Evolutionary conservation across 2,888 invertebrate species (phyloP), one percentile per base, ranked within the genome.

Genomic region (Rhimphoctona megacephalus): DNA sequence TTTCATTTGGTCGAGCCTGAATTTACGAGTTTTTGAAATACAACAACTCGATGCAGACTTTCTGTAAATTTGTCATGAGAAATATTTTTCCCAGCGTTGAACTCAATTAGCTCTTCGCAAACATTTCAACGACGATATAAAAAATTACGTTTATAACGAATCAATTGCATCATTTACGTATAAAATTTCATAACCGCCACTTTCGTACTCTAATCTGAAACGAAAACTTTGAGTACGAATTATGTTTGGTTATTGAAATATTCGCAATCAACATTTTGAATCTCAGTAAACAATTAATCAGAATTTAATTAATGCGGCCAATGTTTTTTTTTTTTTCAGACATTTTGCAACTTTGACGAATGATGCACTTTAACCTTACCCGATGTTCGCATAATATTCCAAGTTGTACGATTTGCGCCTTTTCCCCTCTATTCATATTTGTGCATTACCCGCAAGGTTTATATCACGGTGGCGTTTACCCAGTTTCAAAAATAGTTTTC

Each of bases 341-440:
- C 2, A n/a, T 36, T 14, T 14, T 36, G 1, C 9, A 36, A 66
- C 19, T 9, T 36, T n/a, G 66, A 64, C 19, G 33, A 36, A 19
- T 36, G 54, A 67, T 49, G 80, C 80, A 76, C 84, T 74, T 25
- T 84, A 67, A 61, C 79, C 79, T 49, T 61, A 46, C 67, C 54
- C 67, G 83, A 73, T 64, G 36, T 64, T 64, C 17, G 17, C 2
- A 4, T 19, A 33, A 17, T 33, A 5, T 33, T 6, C 6, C 61
- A 61, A 67, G 43, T 49, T 49, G n/a, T 70, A 64, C 49, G n/a
- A 39, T 46, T 54, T 73, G 36, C 22, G 49, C 61, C 1, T 25
- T 72, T 39, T 52, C 57, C 72, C 73, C 85, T 73, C 73, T 25
- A 52, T 54, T 19, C 5, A 49, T 49, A 49, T 49, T 49, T 49